Percentiles rank a stretch among this genome's conserved stretches.
phyloP scores from a whole-genome alignment of 1,140 invertebrate genomes.

The Drosophila teissieri region DNA sequence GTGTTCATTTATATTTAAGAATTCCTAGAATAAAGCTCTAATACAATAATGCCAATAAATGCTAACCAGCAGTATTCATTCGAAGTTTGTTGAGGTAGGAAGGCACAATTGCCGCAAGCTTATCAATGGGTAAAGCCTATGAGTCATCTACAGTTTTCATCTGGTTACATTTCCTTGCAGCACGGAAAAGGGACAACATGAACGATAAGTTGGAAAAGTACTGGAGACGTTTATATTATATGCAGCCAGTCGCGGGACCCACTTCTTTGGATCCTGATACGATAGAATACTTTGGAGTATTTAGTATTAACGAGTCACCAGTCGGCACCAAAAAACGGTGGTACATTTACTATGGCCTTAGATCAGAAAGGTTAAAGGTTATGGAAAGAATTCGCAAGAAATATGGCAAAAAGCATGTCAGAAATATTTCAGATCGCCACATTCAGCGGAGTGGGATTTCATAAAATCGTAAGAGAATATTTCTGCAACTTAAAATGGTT shows the following conservation, averaged over 20 bases:
- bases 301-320: constrained; percentile 31
- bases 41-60: constrained; percentile 16
- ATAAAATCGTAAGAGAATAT: constrained; percentile 30
- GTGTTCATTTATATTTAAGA: neutral
- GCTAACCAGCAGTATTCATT: constrained; percentile 20
- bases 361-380: constrained; percentile 22
- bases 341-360: constrained; percentile 44
- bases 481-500: constrained; percentile 51
- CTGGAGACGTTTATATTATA: constrained; percentile 48
- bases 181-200: constrained; percentile 5
- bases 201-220: constrained; percentile 50
- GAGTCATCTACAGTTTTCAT: constrained; percentile 12
- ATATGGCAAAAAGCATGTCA: constrained; percentile 63
- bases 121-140: constrained; percentile 29
- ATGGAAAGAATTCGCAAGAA: constrained; percentile 38
- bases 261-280: constrained; percentile 19
- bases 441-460: constrained; percentile 38
- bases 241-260: constrained; percentile 4
- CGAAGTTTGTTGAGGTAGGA: neutral
- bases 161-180: constrained; percentile 11
- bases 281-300: constrained; percentile 54
- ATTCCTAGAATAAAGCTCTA: neutral
- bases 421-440: constrained; percentile 47
- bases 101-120: constrained; percentile 3
- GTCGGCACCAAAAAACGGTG: constrained; percentile 40